phyloP scores from a whole-genome alignment of 2,113 vertebrate species.

The Phylloscopus whistleri region DNA sequence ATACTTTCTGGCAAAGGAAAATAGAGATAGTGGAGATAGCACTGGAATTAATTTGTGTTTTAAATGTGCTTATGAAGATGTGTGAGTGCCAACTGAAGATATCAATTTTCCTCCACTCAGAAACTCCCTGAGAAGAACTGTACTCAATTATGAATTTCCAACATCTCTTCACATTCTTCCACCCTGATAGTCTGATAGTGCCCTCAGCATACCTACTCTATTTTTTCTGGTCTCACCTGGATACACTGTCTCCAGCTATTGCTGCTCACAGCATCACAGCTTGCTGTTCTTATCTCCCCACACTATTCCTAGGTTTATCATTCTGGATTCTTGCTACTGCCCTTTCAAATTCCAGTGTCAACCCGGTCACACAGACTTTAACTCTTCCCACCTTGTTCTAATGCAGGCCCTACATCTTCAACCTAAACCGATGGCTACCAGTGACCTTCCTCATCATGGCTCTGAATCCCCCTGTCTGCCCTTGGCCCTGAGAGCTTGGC shows the following conservation, averaged over 20 bases:
- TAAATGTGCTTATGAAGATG: neutral
- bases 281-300: neutral
- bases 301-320: neutral
- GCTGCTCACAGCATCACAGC: neutral
- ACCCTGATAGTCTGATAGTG: neutral
- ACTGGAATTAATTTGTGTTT: neutral
- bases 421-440: neutral
- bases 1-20: neutral
- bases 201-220: neutral
- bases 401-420: neutral
- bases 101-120: neutral
- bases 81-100: neutral
- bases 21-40: rapidly evolving
- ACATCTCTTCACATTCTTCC: neutral
- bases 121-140: neutral
- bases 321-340: neutral
- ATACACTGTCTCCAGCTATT: neutral
- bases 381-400: neutral
- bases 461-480: neutral
- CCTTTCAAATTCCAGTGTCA: neutral
- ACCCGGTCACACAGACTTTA: neutral
- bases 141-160: neutral
- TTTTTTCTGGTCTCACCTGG: neutral
- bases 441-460: neutral
- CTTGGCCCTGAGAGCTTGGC: neutral